Evolutionary conservation across 2,888 invertebrate genomes (phyloP).

Genomic region (Eudasyphora cyanicolor): DNA sequence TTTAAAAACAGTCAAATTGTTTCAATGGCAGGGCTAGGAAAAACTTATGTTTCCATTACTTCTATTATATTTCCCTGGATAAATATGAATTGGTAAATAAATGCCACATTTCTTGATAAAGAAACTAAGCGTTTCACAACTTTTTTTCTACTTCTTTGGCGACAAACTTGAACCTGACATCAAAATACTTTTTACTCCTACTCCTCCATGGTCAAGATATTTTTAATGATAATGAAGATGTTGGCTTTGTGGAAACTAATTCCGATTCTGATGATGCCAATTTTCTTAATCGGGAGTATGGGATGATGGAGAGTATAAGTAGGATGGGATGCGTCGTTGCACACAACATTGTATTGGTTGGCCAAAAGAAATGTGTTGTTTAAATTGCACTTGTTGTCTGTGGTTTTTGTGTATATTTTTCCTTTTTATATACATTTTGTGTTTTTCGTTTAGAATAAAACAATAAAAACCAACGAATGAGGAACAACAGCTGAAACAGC

Average conservation of each 20-base stretch:
- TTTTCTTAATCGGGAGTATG: background rate
- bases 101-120: too few relatives aligned
- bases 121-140: too few relatives aligned
- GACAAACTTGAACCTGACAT: too few relatives aligned
- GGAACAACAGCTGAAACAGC: slow-evolving; percentile 70
- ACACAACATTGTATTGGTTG: slow-evolving; percentile 17
- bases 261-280: background rate
- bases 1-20: too few relatives aligned
- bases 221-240: background rate
- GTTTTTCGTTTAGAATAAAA: slow-evolving; percentile 21
- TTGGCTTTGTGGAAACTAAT: background rate
- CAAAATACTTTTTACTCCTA: background rate
- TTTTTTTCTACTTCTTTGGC: background rate
- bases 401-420: slow-evolving; percentile 42
- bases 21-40: too few relatives aligned
- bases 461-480: slow-evolving; percentile 56
- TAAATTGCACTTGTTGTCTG: slow-evolving; percentile 58
- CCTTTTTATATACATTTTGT: background rate
- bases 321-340: background rate
- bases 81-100: too few relatives aligned
- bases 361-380: slow-evolving; percentile 43
- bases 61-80: too few relatives aligned
- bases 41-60: too few relatives aligned
- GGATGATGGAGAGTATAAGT: background rate
- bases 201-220: background rate